These are phyloP conservation scores for Marmota flaviventris DNA, from an alignment of 2,113 vertebrate genomes.

Conservation along the genomic window DNA sequence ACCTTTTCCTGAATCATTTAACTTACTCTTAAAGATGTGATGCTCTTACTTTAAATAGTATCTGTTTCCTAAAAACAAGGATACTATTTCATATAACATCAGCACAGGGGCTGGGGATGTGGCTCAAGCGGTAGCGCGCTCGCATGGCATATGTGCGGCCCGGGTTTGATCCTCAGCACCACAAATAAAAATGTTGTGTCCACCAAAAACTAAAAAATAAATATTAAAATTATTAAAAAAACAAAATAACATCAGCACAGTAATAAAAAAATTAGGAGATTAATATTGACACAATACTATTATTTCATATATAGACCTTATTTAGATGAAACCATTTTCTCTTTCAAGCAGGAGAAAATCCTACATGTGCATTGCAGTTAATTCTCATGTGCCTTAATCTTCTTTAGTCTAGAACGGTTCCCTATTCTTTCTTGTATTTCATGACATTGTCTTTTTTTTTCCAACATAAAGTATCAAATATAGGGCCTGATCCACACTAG, in stretches of 20 bases:
- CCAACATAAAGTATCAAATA: too few species aligned
- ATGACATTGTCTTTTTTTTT: neutral
- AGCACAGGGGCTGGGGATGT: neutral
- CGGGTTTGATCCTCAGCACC: too few species aligned
- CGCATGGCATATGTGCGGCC: too few species aligned
- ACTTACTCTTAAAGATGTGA: too few species aligned
- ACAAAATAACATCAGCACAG: neutral
- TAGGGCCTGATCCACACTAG: too few species aligned
- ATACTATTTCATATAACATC: neutral
- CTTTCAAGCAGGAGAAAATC: neutral
- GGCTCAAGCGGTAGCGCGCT: too few species aligned
- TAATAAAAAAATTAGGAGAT: neutral
- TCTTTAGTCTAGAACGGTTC: neutral
- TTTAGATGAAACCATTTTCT: neutral
- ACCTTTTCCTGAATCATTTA: neutral
- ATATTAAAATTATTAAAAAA: too few species aligned
- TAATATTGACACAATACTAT: neutral
- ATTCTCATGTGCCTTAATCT: neutral
- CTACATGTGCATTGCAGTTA: neutral
- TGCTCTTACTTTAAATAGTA: neutral
- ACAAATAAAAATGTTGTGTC: too few species aligned
- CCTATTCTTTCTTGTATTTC: neutral
- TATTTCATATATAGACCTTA: neutral
- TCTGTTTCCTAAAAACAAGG: neutral
- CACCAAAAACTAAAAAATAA: too few species aligned